Conservation (phyloP, 92 coral and sea anemone genomes). For the Diadumene lineata region DNA sequence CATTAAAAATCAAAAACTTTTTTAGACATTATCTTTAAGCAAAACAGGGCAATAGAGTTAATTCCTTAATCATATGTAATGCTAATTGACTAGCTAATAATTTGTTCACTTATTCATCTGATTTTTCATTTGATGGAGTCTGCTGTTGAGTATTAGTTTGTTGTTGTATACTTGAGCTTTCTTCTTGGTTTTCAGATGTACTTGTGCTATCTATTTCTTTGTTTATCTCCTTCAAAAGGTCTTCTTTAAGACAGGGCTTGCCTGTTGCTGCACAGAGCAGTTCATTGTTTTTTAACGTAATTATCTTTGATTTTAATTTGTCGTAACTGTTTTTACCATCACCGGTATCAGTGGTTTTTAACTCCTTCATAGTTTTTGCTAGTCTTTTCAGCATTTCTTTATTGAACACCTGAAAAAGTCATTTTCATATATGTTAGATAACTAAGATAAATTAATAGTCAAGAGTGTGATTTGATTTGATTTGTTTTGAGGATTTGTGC, state of each 20-base stretch:
- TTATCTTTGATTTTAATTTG: slow-evolving; percentile 11
- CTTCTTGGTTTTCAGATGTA: not conserved
- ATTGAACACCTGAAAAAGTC: slow-evolving; percentile 13
- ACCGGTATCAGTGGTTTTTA: not conserved
- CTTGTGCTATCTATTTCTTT: not conserved
- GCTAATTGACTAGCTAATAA: no score
- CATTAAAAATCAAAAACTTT: no score
- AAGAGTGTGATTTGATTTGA: no score
- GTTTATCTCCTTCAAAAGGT: not conserved
- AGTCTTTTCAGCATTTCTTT: slow-evolving; percentile 26
- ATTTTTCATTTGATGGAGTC: not conserved
- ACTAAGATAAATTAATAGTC: no score
- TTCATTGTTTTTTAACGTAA: slow-evolving; percentile 27
- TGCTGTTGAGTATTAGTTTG: not conserved
- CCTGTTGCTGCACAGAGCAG: slow-evolving; percentile 33
- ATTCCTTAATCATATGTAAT: no score
- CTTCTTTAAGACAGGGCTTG: slow-evolving; percentile 14
- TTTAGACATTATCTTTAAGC: no score
- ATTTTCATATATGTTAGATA: not conserved
- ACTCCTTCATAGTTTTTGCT: slow-evolving; percentile 11
- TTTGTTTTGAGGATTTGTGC: no score
- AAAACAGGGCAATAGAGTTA: no score
- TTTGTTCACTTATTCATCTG: not conserved
- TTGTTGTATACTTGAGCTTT: not conserved
- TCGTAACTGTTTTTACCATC: not conserved